Evolutionary conservation across 2,888 invertebrate genomes (phyloP).

Genomic region (Caenorhabditis panamensis): DNA sequence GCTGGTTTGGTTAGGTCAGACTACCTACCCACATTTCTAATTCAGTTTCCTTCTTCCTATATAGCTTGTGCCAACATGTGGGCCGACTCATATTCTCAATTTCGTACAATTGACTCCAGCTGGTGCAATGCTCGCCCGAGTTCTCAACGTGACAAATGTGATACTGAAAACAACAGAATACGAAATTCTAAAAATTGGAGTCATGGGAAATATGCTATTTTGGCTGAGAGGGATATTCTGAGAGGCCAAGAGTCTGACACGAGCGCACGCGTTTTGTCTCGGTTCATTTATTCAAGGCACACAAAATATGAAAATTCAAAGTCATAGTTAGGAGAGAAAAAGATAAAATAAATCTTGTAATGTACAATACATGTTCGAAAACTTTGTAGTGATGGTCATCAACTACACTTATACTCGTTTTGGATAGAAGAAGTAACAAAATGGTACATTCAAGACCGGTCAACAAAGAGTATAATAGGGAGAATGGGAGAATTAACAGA

Average conservation of each 20-base stretch:
- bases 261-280: background rate
- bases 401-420: slow-evolving; percentile 40
- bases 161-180: slow-evolving; percentile 4
- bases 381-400: slow-evolving; percentile 32
- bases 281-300: background rate
- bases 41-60: background rate
- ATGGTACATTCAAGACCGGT: slow-evolving; percentile 32
- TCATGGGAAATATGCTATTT: no score
- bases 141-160: background rate
- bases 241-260: no score
- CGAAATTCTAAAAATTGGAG: background rate
- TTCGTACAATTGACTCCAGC: slow-evolving; percentile 1
- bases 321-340: background rate
- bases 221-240: no score
- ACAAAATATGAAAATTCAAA: background rate
- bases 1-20: background rate
- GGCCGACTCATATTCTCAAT: background rate
- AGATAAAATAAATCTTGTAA: slow-evolving; percentile 7
- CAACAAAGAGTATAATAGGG: slow-evolving; percentile 19
- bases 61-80: slow-evolving; percentile 10
- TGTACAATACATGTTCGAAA: slow-evolving; percentile 43
- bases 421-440: slow-evolving; percentile 15
- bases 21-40: background rate
- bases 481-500: slow-evolving; percentile 1
- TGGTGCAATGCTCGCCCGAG: slow-evolving; percentile 2